Evolutionary conservation across 2,113 vertebrate genomes (phyloP).

Genomic region (Pachypanchax playfairii): DNA sequence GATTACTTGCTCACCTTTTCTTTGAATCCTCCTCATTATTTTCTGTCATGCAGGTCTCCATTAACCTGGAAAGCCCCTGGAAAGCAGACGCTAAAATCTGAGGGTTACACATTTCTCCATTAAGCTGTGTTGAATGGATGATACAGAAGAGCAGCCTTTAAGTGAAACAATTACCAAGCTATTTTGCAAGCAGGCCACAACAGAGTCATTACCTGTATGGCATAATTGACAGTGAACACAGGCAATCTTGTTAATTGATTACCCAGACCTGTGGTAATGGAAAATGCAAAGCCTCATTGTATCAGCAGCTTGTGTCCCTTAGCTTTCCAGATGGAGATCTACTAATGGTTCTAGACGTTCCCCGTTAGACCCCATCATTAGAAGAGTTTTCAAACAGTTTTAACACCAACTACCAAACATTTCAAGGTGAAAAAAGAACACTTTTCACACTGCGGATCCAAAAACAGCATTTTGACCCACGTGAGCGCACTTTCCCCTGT

Average conservation of each 20-base stretch:
- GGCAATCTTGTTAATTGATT: conserved; percentile 70
- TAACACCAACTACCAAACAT: conserved; percentile 16
- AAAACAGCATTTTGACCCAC: conserved; percentile 11
- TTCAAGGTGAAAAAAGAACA: conserved; percentile 11
- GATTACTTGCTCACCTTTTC: conserved; percentile 29
- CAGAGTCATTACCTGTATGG: conserved; percentile 59
- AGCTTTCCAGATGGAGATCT: conserved; percentile 23
- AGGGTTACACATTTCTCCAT: conserved; percentile 18
- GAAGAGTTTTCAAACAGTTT: conserved; percentile 22
- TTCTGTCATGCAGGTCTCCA: conserved; percentile 26
- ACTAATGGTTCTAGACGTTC: conserved; percentile 34
- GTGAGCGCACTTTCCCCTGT: conserved; percentile 7
- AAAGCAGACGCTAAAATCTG: conserved; percentile 28
- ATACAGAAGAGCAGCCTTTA: conserved; percentile 19
- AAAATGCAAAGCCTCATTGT: conserved; percentile 59
- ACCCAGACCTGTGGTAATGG: conserved; percentile 54
- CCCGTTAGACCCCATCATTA: conserved; percentile 2
- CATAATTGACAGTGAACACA: conserved; percentile 68
- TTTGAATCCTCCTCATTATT: conserved; percentile 53
- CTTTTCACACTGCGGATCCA: conserved; percentile 14
- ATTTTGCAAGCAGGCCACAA: conserved; percentile 47
- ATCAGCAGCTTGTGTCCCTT: conserved; percentile 39
- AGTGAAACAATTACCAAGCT: conserved; percentile 43
- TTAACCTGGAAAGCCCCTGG: conserved; percentile 42
- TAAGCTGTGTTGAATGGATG: conserved; percentile 39